A percentile compares a stretch with the other conserved stretches of the same genome.
Conservation (phyloP, 2,888 invertebrate genomes). For the Coenonympha arcania region DNA sequence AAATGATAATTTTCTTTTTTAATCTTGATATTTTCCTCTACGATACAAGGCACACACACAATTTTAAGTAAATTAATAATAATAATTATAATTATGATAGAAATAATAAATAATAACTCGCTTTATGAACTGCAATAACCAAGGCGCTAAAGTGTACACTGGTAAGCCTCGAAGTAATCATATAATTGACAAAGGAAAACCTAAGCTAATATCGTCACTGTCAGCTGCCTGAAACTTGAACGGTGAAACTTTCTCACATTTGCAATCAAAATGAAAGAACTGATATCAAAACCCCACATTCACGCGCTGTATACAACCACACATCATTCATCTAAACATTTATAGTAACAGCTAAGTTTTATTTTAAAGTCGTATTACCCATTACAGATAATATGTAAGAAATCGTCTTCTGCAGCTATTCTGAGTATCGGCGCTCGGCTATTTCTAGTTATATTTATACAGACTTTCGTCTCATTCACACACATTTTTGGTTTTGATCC, state of each 20-base stretch:
- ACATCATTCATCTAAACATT: conserved; percentile 72
- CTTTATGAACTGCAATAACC: conserved; percentile 54
- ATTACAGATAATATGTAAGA: conserved; percentile 62
- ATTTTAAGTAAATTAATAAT: conserved; percentile 65
- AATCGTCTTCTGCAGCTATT: conserved; percentile 55
- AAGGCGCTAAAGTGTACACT: conserved; percentile 40
- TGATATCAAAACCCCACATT: conserved; percentile 63
- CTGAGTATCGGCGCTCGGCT: conserved; percentile 59
- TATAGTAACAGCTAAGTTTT: conserved; percentile 71
- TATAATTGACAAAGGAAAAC: conserved; percentile 48
- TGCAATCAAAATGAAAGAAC: conserved; percentile 47
- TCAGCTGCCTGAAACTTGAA: conserved; percentile 29
- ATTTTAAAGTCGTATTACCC: conserved; percentile 61
- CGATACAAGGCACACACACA: conserved; percentile 82
- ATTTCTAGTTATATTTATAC: too few species aligned
- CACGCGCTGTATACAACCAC: conserved; percentile 66
- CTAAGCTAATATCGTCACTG: conserved; percentile 46
- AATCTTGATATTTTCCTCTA: conserved; percentile 77
- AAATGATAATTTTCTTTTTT: conserved; percentile 72
- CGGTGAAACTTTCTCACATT: conserved; percentile 30
- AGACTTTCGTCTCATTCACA: background rate
- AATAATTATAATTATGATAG: conserved; percentile 61
- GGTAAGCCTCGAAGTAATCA: conserved; percentile 41
- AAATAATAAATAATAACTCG: conserved; percentile 66
- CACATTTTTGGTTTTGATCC: background rate